These are phyloP conservation scores for Polietes domitor DNA, from an alignment of 2,888 invertebrate species.

Conservation along the genomic window DNA sequence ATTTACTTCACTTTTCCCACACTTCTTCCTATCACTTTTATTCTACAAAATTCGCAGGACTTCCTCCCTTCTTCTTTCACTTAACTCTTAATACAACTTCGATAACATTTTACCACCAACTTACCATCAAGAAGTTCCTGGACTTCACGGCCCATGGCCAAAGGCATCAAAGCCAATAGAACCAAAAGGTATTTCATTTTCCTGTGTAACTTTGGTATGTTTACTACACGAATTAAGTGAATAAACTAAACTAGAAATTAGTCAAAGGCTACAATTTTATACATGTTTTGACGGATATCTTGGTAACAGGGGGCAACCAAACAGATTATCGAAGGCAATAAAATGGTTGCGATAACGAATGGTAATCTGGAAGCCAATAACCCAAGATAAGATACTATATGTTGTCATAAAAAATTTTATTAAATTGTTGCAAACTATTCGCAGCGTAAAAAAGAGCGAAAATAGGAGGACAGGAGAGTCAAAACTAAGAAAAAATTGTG, in stretches of 20 bases:
- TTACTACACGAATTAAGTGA: slow-evolving; percentile 32
- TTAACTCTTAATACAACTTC: too few relatives aligned
- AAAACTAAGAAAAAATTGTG: not conserved
- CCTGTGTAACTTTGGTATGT: not conserved
- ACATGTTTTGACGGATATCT: slow-evolving; percentile 31
- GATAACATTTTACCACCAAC: not conserved
- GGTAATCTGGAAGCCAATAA: not conserved
- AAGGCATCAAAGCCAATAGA: slow-evolving; percentile 67
- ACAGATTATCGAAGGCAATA: slow-evolving; percentile 18
- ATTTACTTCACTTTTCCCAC: too few relatives aligned
- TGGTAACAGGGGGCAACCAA: not conserved
- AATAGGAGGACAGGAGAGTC: not conserved
- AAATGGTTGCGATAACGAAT: not conserved
- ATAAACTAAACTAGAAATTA: slow-evolving; percentile 47
- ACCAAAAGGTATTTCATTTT: slow-evolving; percentile 69
- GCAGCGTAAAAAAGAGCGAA: not conserved
- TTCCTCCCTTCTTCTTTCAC: too few relatives aligned
- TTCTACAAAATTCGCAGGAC: too few relatives aligned
- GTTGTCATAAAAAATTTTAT: not conserved
- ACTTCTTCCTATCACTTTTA: too few relatives aligned
- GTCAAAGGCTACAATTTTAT: slow-evolving; percentile 38
- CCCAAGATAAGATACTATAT: too few relatives aligned
- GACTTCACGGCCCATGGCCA: slow-evolving; percentile 37
- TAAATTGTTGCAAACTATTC: too few relatives aligned
- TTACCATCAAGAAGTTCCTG: slow-evolving; percentile 55